phyloP scores from a whole-genome alignment of 2,113 vertebrate species.

The Nycticorax nycticorax region DNA sequence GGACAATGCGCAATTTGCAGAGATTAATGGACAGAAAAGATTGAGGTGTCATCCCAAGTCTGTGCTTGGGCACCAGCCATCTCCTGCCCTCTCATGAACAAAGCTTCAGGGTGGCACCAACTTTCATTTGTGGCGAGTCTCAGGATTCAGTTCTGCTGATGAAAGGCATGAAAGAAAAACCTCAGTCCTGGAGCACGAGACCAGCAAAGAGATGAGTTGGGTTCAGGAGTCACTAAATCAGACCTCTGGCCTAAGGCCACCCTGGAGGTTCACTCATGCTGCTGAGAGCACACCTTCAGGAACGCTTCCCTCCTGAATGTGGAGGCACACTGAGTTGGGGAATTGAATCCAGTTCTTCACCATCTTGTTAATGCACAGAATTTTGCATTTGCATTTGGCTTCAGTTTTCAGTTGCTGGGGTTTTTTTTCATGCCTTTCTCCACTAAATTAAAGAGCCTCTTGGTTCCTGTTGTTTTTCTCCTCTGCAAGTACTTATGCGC shows the following conservation, averaged over 20 bases:
- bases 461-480: neutral
- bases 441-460: neutral
- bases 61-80: neutral
- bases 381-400: conserved; percentile 6
- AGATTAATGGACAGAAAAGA: neutral
- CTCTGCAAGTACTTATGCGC: neutral
- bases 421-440: neutral
- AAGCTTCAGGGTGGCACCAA: neutral
- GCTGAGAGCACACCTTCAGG: neutral
- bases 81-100: neutral
- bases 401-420: neutral
- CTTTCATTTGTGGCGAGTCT: neutral
- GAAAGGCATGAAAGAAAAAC: neutral
- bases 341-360: neutral
- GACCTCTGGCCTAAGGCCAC: neutral
- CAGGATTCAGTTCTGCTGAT: neutral
- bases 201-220: neutral
- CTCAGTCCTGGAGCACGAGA: neutral
- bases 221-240: neutral
- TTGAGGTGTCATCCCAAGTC: neutral
- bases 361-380: neutral
- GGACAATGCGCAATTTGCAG: neutral
- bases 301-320: fast-evolving
- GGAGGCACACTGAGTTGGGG: neutral
- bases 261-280: neutral